A percentile compares a stretch with the other conserved stretches of the same genome.
These are phyloP conservation scores for Drosophila subobscura DNA, from an alignment of 1,140 invertebrate species.

Conservation along the genomic window DNA sequence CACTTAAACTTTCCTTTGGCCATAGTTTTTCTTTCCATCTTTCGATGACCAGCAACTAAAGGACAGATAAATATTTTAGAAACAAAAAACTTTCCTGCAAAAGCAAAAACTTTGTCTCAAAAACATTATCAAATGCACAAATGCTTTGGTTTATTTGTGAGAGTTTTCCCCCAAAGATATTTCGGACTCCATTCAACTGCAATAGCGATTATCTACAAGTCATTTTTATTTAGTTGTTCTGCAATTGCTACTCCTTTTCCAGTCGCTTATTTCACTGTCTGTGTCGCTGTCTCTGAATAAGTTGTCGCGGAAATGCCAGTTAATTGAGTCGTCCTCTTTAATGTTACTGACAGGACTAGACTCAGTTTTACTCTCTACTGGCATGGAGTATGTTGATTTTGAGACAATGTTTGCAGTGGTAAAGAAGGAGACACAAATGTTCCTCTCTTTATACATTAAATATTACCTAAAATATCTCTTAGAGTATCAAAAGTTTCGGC, in stretches of 20 bases:
- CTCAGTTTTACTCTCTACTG: neutral
- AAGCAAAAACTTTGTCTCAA: no score
- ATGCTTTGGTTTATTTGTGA: no score
- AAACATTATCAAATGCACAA: no score
- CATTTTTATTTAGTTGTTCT: constrained; percentile 13
- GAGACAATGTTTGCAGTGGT: no score
- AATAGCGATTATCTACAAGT: neutral
- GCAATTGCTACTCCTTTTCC: constrained; percentile 21
- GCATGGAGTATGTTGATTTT: no score
- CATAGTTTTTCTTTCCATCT: neutral
- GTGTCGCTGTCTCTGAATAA: neutral
- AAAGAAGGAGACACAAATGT: no score
- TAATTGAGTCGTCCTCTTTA: constrained; percentile 58
- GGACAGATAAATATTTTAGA: neutral
- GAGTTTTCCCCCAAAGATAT: no score
- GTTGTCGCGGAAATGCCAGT: constrained; percentile 48
- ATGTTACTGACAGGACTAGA: constrained; percentile 33
- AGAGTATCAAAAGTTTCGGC: no score
- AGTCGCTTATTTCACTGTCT: constrained; percentile 19
- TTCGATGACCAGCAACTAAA: neutral
- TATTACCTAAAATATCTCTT: no score
- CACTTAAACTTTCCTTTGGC: neutral
- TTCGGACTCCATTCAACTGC: neutral
- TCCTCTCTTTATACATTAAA: no score
- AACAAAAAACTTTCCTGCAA: neutral